Base-by-base conservation (phyloP, 2,888 invertebrate genomes). In the Thymelicus acteon region DNA sequence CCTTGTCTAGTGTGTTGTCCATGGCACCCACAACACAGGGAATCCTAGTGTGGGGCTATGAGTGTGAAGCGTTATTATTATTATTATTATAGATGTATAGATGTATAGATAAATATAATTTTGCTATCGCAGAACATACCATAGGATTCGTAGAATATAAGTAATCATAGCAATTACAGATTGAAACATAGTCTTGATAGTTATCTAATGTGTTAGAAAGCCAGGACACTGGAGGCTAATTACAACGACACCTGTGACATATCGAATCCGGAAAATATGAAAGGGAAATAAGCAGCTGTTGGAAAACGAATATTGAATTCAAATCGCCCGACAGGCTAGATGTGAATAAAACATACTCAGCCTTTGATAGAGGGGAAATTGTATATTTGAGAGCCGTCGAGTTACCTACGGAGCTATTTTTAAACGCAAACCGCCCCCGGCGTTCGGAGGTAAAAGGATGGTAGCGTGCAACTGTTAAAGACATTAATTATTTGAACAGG, bases 231-330 rank as follows among this genome's bases (percentile, higher is more conserved):
- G 7, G 8, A 15, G 49, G 52, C 52, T 54, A 54, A 54, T 54
- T 54, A 54, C 24, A 19, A 52, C 19, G 19, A 12, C 24, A 24
- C 54, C 6, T 24, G 10, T 54, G 54, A 24, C 54, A 54, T 24
- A 54, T 52, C 24, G 24, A 12, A 24, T 10, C 24, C 24, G 54
- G 12, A 54, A 54, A 54, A 24, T 54, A 58, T 58, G 6, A 8
- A 75, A 75, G 70, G 72, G 73, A 75, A 75, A 76, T 74, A 77
- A 71, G 71, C 73, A 69, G 71, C n/a, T n/a, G n/a, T 67, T 66
- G 58, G 67, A 73, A 70, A 72, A 69, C 54, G 54, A 75, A 74
- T 76, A 76, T 76, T 73, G 76, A 77, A 76, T 78, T 78, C 73
- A 76, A 75, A 75, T 76, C 73, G 73, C n/a, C 57, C 73, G 68